These are phyloP conservation scores for Plectropomus leopardus DNA, from an alignment of 2,113 vertebrate genomes.

Conservation along the genomic window DNA sequence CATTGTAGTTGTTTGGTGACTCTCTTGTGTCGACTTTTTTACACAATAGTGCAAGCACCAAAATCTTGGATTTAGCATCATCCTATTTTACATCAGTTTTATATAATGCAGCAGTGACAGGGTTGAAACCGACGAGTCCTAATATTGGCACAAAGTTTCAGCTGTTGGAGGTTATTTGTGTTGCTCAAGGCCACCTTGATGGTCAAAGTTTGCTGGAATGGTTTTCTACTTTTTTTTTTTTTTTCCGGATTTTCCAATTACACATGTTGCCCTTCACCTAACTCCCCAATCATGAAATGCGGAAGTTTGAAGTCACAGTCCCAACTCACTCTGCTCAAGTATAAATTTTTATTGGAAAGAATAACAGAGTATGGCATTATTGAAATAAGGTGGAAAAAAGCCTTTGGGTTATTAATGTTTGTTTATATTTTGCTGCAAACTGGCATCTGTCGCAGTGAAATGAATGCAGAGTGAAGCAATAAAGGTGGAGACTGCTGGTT, in stretches of 20 bases:
- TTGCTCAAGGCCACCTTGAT: conserved; percentile 4
- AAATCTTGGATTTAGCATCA: background rate
- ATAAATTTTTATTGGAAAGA: conserved; percentile 50
- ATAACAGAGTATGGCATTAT: conserved; percentile 61
- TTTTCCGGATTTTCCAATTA: background rate
- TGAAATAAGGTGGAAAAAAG: conserved; percentile 59
- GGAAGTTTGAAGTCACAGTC: conserved; percentile 7
- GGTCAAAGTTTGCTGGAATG: background rate
- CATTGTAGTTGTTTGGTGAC: background rate
- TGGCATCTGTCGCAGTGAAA: conserved; percentile 62
- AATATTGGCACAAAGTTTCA: background rate
- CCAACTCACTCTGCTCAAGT: conserved; percentile 7
- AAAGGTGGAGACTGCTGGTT: conserved; percentile 67
- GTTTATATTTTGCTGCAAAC: conserved; percentile 71
- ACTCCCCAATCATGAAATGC: conserved; percentile 1
- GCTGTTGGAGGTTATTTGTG: background rate
- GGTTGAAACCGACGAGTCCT: background rate
- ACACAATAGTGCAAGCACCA: background rate
- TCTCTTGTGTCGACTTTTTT: too few species aligned
- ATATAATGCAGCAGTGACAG: too few species aligned
- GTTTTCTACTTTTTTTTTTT: conserved; percentile 2
- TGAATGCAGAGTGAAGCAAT: conserved; percentile 78
- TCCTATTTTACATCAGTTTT: background rate
- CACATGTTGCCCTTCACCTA: background rate
- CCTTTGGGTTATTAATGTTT: conserved; percentile 76